Percentiles rank a stretch among this genome's conserved stretches.
These are phyloP conservation scores for Neoascia interrupta DNA, from an alignment of 2,888 invertebrate genomes.

Conservation along the genomic window DNA sequence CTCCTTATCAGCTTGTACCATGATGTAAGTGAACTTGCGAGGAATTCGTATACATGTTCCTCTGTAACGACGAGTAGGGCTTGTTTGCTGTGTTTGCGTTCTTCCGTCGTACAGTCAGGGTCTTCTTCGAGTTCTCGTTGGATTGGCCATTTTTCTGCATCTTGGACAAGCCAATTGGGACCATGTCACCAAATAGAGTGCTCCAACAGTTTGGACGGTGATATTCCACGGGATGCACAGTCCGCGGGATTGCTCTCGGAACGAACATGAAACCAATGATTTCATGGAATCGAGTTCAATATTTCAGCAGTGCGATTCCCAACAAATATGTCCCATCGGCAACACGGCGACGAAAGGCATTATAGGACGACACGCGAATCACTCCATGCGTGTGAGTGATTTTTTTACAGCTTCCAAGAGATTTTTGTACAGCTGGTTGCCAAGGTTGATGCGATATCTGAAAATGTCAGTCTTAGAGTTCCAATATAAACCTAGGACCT, in stretches of 20 bases:
- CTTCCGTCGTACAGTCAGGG: no score
- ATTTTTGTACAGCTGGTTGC: no score
- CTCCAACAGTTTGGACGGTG: neutral
- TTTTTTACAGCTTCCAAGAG: neutral
- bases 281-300: neutral
- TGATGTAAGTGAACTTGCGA: no score
- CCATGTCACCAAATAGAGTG: conserved; percentile 7
- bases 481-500: no score
- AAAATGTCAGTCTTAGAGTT: conserved; percentile 26
- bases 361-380: neutral
- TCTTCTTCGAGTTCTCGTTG: no score
- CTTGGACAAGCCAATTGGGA: conserved; percentile 1
- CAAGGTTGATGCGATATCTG: conserved; percentile 18
- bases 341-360: neutral
- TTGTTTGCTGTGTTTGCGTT: no score
- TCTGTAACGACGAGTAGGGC: neutral
- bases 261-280: no score
- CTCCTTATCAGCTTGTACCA: no score
- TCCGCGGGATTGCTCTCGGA: no score
- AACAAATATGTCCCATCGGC: neutral
- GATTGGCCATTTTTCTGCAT: neutral
- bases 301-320: neutral
- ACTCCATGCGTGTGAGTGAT: neutral
- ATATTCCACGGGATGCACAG: no score
- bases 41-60: no score